These are phyloP conservation scores for Peribatodes rhomboidaria DNA, from an alignment of 2,888 invertebrate genomes.

Conservation along the genomic window DNA sequence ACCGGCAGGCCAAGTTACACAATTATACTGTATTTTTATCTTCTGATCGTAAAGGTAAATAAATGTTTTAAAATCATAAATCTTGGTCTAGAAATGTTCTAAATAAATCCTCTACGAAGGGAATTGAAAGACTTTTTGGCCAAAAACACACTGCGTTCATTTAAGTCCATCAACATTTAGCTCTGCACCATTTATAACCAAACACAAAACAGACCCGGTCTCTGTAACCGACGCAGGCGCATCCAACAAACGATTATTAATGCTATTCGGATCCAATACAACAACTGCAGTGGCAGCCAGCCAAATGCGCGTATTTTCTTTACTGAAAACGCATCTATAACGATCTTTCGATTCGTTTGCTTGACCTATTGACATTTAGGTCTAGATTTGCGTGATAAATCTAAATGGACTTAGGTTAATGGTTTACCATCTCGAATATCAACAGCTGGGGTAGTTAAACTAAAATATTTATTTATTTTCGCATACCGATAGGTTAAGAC, in stretches of 20 bases:
- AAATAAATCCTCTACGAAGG: too few relatives aligned
- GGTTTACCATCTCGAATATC: neutral
- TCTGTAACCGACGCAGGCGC: slow-evolving; percentile 42
- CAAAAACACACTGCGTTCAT: neutral
- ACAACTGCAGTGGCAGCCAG: slow-evolving; percentile 63
- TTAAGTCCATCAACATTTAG: neutral
- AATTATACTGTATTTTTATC: too few relatives aligned
- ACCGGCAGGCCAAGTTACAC: too few relatives aligned
- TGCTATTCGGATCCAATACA: slow-evolving; percentile 61
- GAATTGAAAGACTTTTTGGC: too few relatives aligned
- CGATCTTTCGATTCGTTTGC: slow-evolving; percentile 30
- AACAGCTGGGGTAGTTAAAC: neutral
- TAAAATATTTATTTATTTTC: too few relatives aligned
- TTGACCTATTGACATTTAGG: slow-evolving; percentile 34
- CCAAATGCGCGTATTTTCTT: slow-evolving; percentile 62
- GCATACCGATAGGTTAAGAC: too few relatives aligned
- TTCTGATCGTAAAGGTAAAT: too few relatives aligned
- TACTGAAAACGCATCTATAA: slow-evolving; percentile 19
- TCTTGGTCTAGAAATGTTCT: too few relatives aligned
- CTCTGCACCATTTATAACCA: slow-evolving; percentile 1
- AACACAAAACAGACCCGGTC: slow-evolving; percentile 25
- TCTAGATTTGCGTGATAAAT: slow-evolving; percentile 10
- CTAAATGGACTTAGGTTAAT: neutral
- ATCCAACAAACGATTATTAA: slow-evolving; percentile 68
- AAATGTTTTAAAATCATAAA: too few relatives aligned